Base-by-base conservation (phyloP, 2,888 invertebrate species). In the Xylophagus ater region DNA sequence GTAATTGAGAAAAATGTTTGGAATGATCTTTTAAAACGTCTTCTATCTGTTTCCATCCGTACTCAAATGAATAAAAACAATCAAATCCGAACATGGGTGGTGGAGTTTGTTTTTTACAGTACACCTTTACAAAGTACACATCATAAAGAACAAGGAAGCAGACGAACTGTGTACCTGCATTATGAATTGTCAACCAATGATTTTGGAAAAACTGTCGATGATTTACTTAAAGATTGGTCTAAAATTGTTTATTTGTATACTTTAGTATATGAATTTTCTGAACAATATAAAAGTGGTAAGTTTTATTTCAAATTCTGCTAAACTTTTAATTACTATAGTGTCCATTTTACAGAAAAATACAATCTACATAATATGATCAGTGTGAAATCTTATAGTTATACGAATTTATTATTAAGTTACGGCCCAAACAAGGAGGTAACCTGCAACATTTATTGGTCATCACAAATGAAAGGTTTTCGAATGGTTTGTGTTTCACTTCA, bases 371-470 rank as follows among this genome's bases (percentile, higher is more conserved):
- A 81, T 63, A 78, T 73, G 69, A 79, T 89, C 45, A 80, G 80
- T 53, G 77, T 97, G 37, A 86, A 89, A 49, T 88, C 90, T 1
- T 97, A 87, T 65, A 89, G 81, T 53, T 97, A 94, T 66, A 87
- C 87, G 47, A 88, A 87, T 60, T 69, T 98, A 38, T 75, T 89
- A 33, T 59, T 98, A 35, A 82, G 84, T 2, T 96, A 94, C 65
- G 96, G 96, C 1, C 80, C 84, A 4, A 81, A 79, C 48, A 78
- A 80, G 57, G 81, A 83, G 40, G 87, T 88, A 19, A 81, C 84
- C 44, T 88, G 87, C 44, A 83, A 81, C 36, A 73, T 90, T 47
- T 76, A 78, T 52, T 90, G 89, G 87, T 79, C 73, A 52, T 75
- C 80, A 14, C 66, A 65, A 18, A 73, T 76, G 9, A 80, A 79